phyloP scores from a whole-genome alignment of 2,797 vertebrate genomes.

The Acanthopagrus latus region DNA sequence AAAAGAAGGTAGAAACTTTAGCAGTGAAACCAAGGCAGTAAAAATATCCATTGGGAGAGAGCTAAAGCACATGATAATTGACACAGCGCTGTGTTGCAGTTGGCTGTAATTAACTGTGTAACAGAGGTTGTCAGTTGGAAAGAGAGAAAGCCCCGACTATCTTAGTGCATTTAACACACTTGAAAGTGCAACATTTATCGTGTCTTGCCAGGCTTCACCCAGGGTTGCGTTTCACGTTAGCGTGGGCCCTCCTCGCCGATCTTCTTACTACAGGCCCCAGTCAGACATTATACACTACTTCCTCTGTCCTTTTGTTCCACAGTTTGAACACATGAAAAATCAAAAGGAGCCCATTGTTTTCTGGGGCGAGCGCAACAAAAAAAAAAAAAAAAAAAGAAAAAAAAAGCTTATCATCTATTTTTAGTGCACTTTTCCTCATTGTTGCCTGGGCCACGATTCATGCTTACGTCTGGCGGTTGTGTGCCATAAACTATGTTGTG shows the following conservation, averaged over 20 bases:
- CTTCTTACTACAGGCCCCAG: constrained; percentile 43
- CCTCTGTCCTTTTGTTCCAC: constrained; percentile 40
- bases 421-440: constrained; percentile 76
- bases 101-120: constrained; percentile 81
- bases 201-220: constrained; percentile 57
- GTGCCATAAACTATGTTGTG: constrained; percentile 78
- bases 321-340: constrained; percentile 55
- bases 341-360: constrained; percentile 72
- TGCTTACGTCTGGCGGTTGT: constrained; percentile 62
- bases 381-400: constrained; percentile 18
- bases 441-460: constrained; percentile 77
- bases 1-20: constrained; percentile 75
- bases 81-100: constrained; percentile 77
- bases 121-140: constrained; percentile 77
- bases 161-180: constrained; percentile 70
- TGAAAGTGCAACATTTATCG: constrained; percentile 72
- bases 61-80: constrained; percentile 76
- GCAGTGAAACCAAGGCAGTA: constrained; percentile 63
- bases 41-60: constrained; percentile 72
- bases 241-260: constrained; percentile 47
- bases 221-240: constrained; percentile 64
- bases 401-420: constrained; percentile 78
- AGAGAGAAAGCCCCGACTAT: constrained; percentile 66
- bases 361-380: constrained; percentile 58
- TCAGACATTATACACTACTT: constrained; percentile 29